A percentile compares a stretch with the other conserved stretches of the same genome.
Evolutionary conservation across 1,140 invertebrate genomes (phyloP).

Genomic region (Triops longicaudatus): DNA sequence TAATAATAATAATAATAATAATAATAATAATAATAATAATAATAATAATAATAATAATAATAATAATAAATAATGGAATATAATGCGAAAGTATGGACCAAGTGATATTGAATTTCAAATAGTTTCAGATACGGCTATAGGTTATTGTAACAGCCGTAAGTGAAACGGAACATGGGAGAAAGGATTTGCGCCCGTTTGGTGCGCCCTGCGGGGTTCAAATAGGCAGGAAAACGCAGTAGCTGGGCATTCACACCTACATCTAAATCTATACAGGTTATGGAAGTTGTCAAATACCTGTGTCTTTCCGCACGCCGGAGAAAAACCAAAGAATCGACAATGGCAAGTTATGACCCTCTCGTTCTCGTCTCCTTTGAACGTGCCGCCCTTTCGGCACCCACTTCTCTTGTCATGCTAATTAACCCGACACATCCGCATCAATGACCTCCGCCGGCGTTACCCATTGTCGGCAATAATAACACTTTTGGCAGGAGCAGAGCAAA

Average conservation of each 20-base stretch:
- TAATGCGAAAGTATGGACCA: too few species aligned
- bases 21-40: too few species aligned
- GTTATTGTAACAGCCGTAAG: too few species aligned
- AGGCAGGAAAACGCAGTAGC: neutral
- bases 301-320: neutral
- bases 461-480: slow-evolving; percentile 12
- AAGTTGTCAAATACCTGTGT: slow-evolving; percentile 8
- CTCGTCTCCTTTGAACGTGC: neutral
- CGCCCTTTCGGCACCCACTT: slow-evolving; percentile 11
- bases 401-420: slow-evolving; percentile 15
- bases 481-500: neutral
- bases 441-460: slow-evolving; percentile 9
- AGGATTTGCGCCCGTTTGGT: neutral
- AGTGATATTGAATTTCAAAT: too few species aligned
- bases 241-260: neutral
- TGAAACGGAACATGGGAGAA: too few species aligned
- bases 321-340: slow-evolving; percentile 1
- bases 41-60: too few species aligned
- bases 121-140: too few species aligned
- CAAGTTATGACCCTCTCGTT: slow-evolving; percentile 11
- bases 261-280: slow-evolving; percentile 3
- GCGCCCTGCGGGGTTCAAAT: neutral
- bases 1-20: too few species aligned
- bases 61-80: too few species aligned
- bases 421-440: slow-evolving; percentile 14